Base-by-base conservation (phyloP, 2,113 vertebrate genomes). In the Gambusia affinis region DNA sequence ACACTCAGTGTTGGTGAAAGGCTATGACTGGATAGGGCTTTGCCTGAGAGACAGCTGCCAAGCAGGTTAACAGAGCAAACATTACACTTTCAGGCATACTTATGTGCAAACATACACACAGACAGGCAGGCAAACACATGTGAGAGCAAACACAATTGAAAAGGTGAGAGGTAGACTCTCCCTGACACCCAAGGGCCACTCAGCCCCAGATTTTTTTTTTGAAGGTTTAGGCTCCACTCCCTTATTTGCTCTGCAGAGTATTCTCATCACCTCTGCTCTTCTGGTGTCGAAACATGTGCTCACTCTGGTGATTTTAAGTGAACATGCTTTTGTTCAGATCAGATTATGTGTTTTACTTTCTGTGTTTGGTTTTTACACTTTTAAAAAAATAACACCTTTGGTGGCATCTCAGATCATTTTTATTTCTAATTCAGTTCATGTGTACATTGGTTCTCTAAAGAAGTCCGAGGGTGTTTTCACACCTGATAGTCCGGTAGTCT, bases 41-140 rank as follows among this genome's bases (percentile, higher is more conserved):
- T 57, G 78, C 67, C 76, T 81, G 81, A 85, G 87, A 91, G 87
- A 83, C 87, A 85, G 80, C 90, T 90, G 90, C 88, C 87, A 87
- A 70, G 67, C 71, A 73, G 83, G 64, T 76, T 82, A 69, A 85
- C 67, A 82, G 74, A 65, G 78, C 82, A 89, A 90, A 91, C 87
- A 91, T 70, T 73, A 64, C 83, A 87, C 89, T 81, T 89, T 85
- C 77, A 83, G 84, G 67, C 80, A 70, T 63, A 75, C 69, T 71
- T 67, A 69, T 44, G 69, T 69, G 86, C 67, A 90, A 82, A 89
- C 80, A 87, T 7, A 72, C 84, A 70, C 54, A 77, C 60, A 76
- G 76, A 83, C 86, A 83, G 78, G 74, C 88, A 87, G 64, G 81
- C 78, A 88, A 87, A 88, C 73, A 82, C 89, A 78, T 80, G 84